Evolutionary conservation across 2,113 vertebrate genomes (phyloP), one percentile per base, ranked within the genome.

Genomic region (Mus spicilegus): DNA sequence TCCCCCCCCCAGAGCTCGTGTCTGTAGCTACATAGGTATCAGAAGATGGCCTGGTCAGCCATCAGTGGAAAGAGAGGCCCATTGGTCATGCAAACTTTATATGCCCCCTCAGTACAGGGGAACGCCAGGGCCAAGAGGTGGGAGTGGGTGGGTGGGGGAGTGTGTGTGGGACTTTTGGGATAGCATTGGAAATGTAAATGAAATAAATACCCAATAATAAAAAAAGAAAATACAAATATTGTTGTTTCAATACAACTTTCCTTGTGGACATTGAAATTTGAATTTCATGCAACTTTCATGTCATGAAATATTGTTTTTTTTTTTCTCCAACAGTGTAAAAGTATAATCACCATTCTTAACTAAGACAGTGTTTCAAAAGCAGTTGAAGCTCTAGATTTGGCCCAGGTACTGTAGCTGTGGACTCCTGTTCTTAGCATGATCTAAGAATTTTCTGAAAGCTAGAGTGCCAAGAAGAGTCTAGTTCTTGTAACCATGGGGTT

Each of bases 251-350:
- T 90, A 87, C 75, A 84, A 63, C 77, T 91, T 89, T 69, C 39
- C 30, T 89, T 73, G 36, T n/a, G 22, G 51, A 65, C 5, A 14
- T 33, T 73, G 84, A 76, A 80, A 94, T 85, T 26, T 91, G 81
- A 93, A 86, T 86, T 75, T 94, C 24, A 69, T 75, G 22, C 54
- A 76, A 30, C 90, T 96, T 90, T 88, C 26, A 88, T 88, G 20
- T 69, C 54, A 92, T 61, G 28, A 82, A 65, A 90, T 87, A 5
- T 46, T 87, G 5, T 94, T 76, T 2, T 78, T 70, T 16, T 84
- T 58, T 54, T 78, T 85, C 80, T 58, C 49, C 16, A 54, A 75
- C 82, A 80, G 76, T 69, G 82, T 91, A 49, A 67, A 87, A 93
- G 65, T 77, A 11, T 42, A 76, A 87, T 70, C 20, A 63, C 22